These are phyloP conservation scores for Eristalis arbustorum DNA, from an alignment of 2,888 invertebrate species.

Conservation along the genomic window DNA sequence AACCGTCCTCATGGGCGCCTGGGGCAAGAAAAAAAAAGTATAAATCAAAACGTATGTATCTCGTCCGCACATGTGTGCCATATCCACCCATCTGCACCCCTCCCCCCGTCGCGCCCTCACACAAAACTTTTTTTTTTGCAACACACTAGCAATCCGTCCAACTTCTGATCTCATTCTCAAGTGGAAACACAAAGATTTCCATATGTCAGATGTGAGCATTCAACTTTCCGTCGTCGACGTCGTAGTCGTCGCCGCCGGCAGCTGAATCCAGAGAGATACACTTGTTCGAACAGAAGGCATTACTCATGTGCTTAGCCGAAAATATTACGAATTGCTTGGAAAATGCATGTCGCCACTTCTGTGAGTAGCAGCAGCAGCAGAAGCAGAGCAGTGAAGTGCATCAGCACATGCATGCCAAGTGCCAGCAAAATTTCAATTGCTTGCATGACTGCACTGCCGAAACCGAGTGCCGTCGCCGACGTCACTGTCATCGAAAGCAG, in stretches of 20 bases:
- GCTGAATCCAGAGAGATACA: slow-evolving; percentile 41
- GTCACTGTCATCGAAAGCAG: neutral
- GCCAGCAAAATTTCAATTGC: slow-evolving; percentile 64
- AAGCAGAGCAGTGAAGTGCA: slow-evolving; percentile 1
- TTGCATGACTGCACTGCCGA: slow-evolving; percentile 63
- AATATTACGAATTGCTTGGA: slow-evolving; percentile 63
- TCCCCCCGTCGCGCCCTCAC: slow-evolving; percentile 13
- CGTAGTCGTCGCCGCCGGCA: neutral
- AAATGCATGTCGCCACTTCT: slow-evolving; percentile 63
- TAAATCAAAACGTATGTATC: neutral
- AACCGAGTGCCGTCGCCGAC: neutral
- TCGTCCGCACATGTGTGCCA: neutral
- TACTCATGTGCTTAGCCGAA: slow-evolving; percentile 63
- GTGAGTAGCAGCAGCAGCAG: neutral
- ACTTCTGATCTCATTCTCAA: slow-evolving; percentile 66
- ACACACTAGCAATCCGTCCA: slow-evolving; percentile 35
- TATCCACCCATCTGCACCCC: neutral
- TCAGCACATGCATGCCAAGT: slow-evolving; percentile 38
- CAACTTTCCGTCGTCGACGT: slow-evolving; percentile 34
- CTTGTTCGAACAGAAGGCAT: slow-evolving; percentile 70
- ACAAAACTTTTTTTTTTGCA: slow-evolving; percentile 25
- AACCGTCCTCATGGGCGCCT: neutral
- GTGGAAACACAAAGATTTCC: slow-evolving; percentile 64
- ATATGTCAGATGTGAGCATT: slow-evolving; percentile 55
- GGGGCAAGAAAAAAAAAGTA: neutral